phyloP scores from a whole-genome alignment of 2,888 invertebrate genomes.

The Leuctra nigra region DNA sequence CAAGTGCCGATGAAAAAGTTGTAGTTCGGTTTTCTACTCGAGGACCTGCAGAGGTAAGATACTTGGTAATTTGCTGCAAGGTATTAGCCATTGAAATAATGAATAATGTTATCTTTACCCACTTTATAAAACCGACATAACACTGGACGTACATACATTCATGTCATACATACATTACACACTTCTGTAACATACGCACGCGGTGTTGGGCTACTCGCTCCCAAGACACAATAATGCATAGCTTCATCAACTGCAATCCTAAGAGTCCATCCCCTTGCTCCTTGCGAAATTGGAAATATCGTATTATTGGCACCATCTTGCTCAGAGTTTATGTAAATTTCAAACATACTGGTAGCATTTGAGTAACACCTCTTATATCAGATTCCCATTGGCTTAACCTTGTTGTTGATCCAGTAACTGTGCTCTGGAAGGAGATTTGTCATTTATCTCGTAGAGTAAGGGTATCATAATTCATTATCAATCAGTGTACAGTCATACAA shows the following conservation, averaged over 20 bases:
- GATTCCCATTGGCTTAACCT: too few species aligned
- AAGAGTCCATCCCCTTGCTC: background rate
- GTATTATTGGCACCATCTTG: too few species aligned
- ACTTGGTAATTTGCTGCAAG: constrained; percentile 29
- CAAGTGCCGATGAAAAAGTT: constrained; percentile 32
- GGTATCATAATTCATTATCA: too few species aligned
- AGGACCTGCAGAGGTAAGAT: constrained; percentile 30
- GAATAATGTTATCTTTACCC: constrained; percentile 28
- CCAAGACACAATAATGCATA: background rate
- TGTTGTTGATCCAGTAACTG: too few species aligned
- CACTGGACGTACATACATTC: constrained; percentile 19
- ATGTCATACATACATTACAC: constrained; percentile 14
- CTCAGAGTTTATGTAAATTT: too few species aligned
- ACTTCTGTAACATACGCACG: constrained; percentile 9
- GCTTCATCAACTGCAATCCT: background rate
- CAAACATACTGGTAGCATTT: too few species aligned
- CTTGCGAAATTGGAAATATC: too few species aligned
- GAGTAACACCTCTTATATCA: too few species aligned
- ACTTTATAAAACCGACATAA: constrained; percentile 16
- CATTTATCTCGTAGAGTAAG: too few species aligned
- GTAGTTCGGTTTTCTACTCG: constrained; percentile 28
- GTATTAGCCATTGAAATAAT: constrained; percentile 29
- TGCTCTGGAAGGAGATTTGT: too few species aligned
- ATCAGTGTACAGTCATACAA: too few species aligned
- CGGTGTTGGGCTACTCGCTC: constrained; percentile 13